These are phyloP conservation scores for Chromobotia macracanthus DNA, from an alignment of 2,797 vertebrate genomes.

Conservation along the genomic window DNA sequence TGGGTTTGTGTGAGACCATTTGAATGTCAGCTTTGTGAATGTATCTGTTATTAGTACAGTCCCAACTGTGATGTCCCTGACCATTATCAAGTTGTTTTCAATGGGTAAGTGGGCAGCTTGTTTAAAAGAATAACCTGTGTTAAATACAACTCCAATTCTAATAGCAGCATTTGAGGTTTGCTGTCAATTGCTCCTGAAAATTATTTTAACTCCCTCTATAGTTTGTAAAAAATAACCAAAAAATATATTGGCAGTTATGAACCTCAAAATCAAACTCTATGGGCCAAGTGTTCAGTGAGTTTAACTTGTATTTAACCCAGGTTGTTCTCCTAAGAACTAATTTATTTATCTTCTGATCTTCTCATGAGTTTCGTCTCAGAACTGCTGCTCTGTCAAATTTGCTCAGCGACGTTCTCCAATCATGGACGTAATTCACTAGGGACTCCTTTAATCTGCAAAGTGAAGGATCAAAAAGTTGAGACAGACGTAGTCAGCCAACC, in stretches of 20 bases:
- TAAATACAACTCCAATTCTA: too few relatives aligned
- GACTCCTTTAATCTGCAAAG: conserved; percentile 48
- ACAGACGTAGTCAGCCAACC: conserved; percentile 49
- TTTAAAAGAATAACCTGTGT: too few relatives aligned
- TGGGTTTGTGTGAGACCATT: too few relatives aligned
- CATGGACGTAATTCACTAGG: conserved; percentile 43
- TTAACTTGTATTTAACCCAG: neutral
- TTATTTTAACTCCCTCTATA: neutral
- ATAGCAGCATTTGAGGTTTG: too few relatives aligned
- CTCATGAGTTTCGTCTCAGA: conserved; percentile 9
- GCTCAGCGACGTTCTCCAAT: conserved; percentile 6
- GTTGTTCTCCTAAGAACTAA: neutral
- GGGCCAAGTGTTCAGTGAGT: neutral
- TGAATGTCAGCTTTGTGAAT: too few relatives aligned
- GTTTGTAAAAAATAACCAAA: too few relatives aligned
- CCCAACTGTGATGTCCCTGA: too few relatives aligned
- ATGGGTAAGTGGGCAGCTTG: too few relatives aligned
- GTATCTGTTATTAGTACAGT: too few relatives aligned
- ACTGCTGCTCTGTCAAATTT: conserved; percentile 28
- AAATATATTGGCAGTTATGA: neutral
- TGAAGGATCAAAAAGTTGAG: conserved; percentile 35
- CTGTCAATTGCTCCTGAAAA: too few relatives aligned
- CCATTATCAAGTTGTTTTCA: too few relatives aligned
- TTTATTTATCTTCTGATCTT: conserved; percentile 9
- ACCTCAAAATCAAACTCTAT: neutral